A percentile compares a stretch with the other conserved stretches of the same genome.
Conservation (phyloP, 2,113 vertebrate genomes). For the Osmerus mordax region DNA sequence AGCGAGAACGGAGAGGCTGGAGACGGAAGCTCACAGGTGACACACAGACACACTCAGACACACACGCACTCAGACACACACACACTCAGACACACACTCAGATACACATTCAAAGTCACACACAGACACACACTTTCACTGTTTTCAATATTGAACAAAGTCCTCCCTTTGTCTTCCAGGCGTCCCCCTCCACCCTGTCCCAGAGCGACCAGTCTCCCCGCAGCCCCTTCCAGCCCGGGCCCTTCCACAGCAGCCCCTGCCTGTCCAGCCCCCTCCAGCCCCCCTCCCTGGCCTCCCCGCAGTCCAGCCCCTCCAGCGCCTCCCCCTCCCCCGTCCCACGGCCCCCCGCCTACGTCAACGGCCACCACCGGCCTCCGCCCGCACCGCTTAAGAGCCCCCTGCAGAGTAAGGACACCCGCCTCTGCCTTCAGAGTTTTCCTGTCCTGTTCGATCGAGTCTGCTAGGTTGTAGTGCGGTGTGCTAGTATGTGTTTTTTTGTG, state of each 20-base stretch:
- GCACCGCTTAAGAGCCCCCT: slow-evolving; percentile 60
- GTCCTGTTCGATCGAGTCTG: no score
- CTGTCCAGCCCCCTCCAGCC: slow-evolving; percentile 59
- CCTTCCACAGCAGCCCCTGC: slow-evolving; percentile 65
- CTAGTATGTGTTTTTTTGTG: no score
- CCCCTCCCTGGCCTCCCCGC: slow-evolving; percentile 57
- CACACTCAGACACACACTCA: not conserved
- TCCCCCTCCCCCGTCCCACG: slow-evolving; percentile 82
- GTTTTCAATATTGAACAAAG: not conserved
- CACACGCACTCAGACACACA: not conserved
- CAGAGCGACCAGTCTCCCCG: slow-evolving; percentile 89
- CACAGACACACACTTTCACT: not conserved
- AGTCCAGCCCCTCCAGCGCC: slow-evolving; percentile 70
- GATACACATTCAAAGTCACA: not conserved
- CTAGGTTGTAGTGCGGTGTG: no score
- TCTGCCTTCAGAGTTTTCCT: not conserved
- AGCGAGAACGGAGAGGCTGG: slow-evolving; percentile 73
- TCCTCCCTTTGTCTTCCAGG: slow-evolving; percentile 53
- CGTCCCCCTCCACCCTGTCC: slow-evolving; percentile 82
- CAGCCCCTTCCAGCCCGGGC: slow-evolving; percentile 84
- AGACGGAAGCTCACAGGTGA: slow-evolving; percentile 37
- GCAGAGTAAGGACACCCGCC: slow-evolving; percentile 63
- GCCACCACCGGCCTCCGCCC: slow-evolving; percentile 76
- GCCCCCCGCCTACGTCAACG: slow-evolving; percentile 82
- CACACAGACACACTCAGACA: not conserved